phyloP scores from a whole-genome alignment of 2,888 invertebrate genomes.

The Leucoptera coffeella region DNA sequence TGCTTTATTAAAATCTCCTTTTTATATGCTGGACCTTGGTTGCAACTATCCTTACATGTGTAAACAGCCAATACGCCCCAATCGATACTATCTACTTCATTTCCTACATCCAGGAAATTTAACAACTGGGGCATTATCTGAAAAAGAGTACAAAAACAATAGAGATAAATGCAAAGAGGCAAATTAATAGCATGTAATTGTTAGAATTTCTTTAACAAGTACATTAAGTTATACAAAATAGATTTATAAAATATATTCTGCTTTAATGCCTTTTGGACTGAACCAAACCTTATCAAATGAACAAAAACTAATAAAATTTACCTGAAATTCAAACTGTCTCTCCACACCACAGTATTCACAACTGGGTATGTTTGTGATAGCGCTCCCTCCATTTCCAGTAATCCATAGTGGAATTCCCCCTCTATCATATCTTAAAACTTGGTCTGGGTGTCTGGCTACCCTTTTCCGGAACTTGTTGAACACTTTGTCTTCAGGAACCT shows the following conservation, averaged over 20 bases:
- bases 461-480: constrained; percentile 74
- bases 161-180: no score
- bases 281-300: no score
- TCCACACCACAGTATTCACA: constrained; percentile 69
- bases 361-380: constrained; percentile 57
- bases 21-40: constrained; percentile 59
- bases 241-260: no score
- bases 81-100: constrained; percentile 62
- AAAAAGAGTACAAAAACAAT: no score
- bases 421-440: constrained; percentile 74
- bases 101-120: constrained; percentile 60
- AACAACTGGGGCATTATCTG: constrained; percentile 82
- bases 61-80: constrained; percentile 87
- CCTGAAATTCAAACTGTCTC: constrained; percentile 88
- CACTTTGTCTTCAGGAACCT: constrained; percentile 62
- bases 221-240: no score
- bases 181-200: no score
- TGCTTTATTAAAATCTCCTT: constrained; percentile 81
- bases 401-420: constrained; percentile 82
- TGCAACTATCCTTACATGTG: constrained; percentile 78
- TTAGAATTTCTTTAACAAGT: no score
- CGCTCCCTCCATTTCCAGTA: constrained; percentile 43
- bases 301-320: constrained; percentile 16
- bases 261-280: no score
- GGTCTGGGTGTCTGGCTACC: constrained; percentile 67